Evolutionary conservation across 1,140 invertebrate genomes (phyloP).

Genomic region (Euwallacea fornicatus): DNA sequence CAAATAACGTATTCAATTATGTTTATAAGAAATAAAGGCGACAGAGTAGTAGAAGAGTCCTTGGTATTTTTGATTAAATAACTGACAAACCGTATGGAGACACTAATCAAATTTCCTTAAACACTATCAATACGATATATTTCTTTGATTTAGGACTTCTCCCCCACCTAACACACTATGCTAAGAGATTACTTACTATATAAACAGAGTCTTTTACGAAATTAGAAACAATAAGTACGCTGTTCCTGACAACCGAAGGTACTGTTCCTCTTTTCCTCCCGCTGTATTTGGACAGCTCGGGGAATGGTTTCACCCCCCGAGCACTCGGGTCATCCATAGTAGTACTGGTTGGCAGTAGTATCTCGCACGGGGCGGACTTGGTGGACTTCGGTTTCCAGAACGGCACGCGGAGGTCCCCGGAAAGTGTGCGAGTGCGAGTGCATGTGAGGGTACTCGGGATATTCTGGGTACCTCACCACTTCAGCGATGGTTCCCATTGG

Average conservation of each 20-base stretch:
- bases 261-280: slow-evolving; percentile 30
- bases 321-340: slow-evolving; percentile 51
- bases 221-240: slow-evolving; percentile 51
- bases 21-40: too few relatives aligned
- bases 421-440: slow-evolving; percentile 46
- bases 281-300: slow-evolving; percentile 38
- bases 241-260: slow-evolving; percentile 48
- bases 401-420: slow-evolving; percentile 29
- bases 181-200: too few relatives aligned
- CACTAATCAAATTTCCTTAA: too few relatives aligned
- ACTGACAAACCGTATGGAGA: too few relatives aligned
- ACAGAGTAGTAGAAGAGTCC: too few relatives aligned
- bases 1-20: too few relatives aligned
- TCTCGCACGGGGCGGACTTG: slow-evolving; percentile 41
- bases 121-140: too few relatives aligned
- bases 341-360: slow-evolving; percentile 44
- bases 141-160: too few relatives aligned
- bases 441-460: slow-evolving; percentile 31
- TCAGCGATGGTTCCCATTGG: slow-evolving; percentile 48
- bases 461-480: slow-evolving; percentile 46
- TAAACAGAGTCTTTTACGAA: too few relatives aligned
- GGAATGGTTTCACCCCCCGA: slow-evolving; percentile 43
- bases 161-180: too few relatives aligned
- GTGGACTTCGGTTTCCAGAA: slow-evolving; percentile 36
- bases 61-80: too few relatives aligned